phyloP scores from a whole-genome alignment of 2,113 vertebrate genomes.

The Castor canadensis region DNA sequence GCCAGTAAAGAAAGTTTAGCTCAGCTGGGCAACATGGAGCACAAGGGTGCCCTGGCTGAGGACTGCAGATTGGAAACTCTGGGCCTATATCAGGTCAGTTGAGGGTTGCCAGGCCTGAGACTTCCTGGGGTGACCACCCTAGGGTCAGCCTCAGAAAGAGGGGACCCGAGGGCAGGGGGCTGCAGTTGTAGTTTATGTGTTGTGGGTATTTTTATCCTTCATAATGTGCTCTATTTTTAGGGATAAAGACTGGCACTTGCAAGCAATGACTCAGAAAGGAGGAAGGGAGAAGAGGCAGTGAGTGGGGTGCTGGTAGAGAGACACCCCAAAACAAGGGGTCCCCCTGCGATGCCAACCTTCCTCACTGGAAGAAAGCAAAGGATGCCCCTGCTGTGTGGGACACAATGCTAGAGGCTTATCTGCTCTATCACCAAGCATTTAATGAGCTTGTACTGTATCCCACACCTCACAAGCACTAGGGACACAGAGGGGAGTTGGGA shows the following conservation, averaged over 20 bases:
- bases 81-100: background rate
- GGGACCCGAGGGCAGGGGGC: background rate
- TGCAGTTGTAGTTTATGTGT: background rate
- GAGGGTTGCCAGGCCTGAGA: background rate
- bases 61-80: background rate
- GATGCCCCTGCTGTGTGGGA: background rate
- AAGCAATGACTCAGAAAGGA: constrained; percentile 51
- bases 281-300: background rate
- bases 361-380: background rate
- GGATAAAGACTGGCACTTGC: background rate
- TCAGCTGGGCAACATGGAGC: background rate
- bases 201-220: background rate
- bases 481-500: background rate
- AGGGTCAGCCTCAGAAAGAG: background rate
- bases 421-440: background rate
- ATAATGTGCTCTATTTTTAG: constrained; percentile 53
- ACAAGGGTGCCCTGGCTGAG: background rate
- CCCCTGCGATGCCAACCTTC: background rate
- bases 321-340: background rate
- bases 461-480: background rate
- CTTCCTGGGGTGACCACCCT: background rate
- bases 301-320: background rate
- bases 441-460: background rate
- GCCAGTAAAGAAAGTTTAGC: too few species aligned
- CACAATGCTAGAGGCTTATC: background rate